Evolutionary conservation across 2,797 vertebrate genomes (phyloP).

Genomic region (Channa striata): DNA sequence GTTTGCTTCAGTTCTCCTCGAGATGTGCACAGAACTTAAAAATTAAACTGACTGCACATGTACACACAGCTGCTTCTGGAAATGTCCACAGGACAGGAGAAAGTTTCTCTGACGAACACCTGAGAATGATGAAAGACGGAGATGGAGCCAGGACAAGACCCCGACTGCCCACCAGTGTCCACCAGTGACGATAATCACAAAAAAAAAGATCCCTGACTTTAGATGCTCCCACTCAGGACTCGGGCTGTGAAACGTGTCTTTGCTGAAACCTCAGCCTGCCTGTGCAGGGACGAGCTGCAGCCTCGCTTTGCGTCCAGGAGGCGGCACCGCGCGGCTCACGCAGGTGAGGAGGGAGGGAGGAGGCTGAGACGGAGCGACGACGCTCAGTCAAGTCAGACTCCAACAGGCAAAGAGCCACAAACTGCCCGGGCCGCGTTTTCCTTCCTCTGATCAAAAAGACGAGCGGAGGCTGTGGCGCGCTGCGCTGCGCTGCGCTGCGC

Average conservation of each 20-base stretch:
- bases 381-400: not conserved
- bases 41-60: too few relatives aligned
- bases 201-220: too few relatives aligned
- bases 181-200: too few relatives aligned
- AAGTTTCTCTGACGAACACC: too few relatives aligned
- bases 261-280: too few relatives aligned
- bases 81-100: too few relatives aligned
- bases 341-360: constrained; percentile 48
- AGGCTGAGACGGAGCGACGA: constrained; percentile 16
- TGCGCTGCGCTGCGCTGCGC: constrained; percentile 31
- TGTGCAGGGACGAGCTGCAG: constrained; percentile 2
- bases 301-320: constrained; percentile 55
- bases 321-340: constrained; percentile 62
- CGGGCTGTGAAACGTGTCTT: too few relatives aligned
- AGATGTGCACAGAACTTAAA: too few relatives aligned
- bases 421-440: not conserved
- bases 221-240: too few relatives aligned
- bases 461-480: constrained; percentile 20
- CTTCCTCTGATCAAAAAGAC: not conserved
- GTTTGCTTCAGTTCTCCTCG: too few relatives aligned
- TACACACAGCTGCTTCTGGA: too few relatives aligned
- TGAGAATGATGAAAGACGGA: too few relatives aligned
- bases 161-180: not conserved
- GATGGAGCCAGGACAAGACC: not conserved
- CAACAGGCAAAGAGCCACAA: not conserved